A percentile compares a stretch with the other conserved stretches of the same genome.
These are phyloP conservation scores for Datnioides undecimradiatus DNA, from an alignment of 2,113 vertebrate species.

Conservation along the genomic window DNA sequence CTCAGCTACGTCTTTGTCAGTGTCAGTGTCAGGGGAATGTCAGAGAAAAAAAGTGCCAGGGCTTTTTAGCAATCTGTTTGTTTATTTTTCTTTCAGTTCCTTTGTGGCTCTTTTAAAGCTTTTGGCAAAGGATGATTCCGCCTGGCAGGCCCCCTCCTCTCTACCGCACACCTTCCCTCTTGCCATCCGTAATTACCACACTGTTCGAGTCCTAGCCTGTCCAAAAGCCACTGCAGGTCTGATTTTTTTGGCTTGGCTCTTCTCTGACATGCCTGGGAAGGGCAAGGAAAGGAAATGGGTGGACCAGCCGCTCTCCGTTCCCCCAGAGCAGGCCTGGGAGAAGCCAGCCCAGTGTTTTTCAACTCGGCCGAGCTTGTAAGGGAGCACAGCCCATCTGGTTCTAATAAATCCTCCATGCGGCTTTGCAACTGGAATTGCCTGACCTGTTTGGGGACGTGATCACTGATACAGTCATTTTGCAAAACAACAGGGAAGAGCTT, in stretches of 20 bases:
- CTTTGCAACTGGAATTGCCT: constrained; percentile 77
- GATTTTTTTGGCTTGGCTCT: constrained; percentile 89
- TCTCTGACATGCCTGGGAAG: constrained; percentile 93
- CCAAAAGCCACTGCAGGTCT: constrained; percentile 83
- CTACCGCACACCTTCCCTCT: constrained; percentile 74
- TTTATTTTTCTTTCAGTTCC: constrained; percentile 79
- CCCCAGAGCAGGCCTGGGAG: constrained; percentile 79
- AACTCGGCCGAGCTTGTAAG: constrained; percentile 78
- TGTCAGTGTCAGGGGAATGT: constrained; percentile 64
- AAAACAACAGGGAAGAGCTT: constrained; percentile 69
- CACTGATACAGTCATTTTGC: constrained; percentile 67
- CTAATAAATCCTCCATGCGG: constrained; percentile 83
- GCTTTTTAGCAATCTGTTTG: constrained; percentile 74
- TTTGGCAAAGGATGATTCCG: constrained; percentile 76
- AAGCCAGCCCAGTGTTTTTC: constrained; percentile 83
- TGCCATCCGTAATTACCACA: constrained; percentile 77
- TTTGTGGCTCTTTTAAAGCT: constrained; percentile 79
- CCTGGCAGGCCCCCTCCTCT: constrained; percentile 70
- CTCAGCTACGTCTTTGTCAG: constrained; percentile 38
- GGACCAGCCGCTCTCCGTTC: constrained; percentile 86
- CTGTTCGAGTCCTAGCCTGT: constrained; percentile 82
- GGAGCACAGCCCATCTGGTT: constrained; percentile 85
- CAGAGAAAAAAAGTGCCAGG: constrained; percentile 42
- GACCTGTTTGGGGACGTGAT: constrained; percentile 77
- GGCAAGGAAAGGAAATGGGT: constrained; percentile 96